Base-by-base conservation (phyloP, 2,113 vertebrate genomes). In the Corythornis cristatus region DNA sequence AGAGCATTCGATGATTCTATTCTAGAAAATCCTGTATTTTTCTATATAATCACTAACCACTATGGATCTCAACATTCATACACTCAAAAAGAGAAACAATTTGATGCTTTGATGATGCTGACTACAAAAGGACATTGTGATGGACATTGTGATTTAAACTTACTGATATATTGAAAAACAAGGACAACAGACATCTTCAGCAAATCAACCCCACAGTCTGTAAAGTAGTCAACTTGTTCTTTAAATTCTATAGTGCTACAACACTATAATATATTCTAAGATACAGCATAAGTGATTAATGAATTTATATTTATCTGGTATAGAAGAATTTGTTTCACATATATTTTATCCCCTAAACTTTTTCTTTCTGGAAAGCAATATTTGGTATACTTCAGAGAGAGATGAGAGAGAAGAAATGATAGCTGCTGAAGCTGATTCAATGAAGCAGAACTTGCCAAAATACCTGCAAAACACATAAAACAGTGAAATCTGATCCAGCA, bases 371-470 rank as follows among this genome's bases (percentile, higher is more conserved):
- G 51, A 75, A 90, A 76, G 50, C 12, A 82, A 5, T 67, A 57
- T 78, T 88, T 85, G 40, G 57, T 84, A 72, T 61, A 53, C 29
- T 80, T 71, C 60, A 77, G 51, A 76, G 37, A 91, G 25, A 83
- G 76, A 81, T 40, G 56, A 93, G 60, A 90, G 26, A 17, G 58
- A 90, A 60, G 42, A 83, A 74, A 33, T 66, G 42, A 88, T 58
- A 84, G 54, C 68, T 77, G 54, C 50, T 80, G 65, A 50, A 80
- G 35, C 19, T 77, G 56, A 89, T 80, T 88, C 74, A 61, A 8
- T 73, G 58, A 93, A 76, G 45, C 60, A 90, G 86, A 85, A 70
- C 42, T 29, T 70, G 83, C 73, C 80, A 70, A 92, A 83, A 58
- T 35, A 86, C 50, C 48, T 71, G 76, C 79, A 79, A 78, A 83